phyloP scores from a whole-genome alignment of 2,888 invertebrate genomes.

The Meteorus cinctellus region DNA sequence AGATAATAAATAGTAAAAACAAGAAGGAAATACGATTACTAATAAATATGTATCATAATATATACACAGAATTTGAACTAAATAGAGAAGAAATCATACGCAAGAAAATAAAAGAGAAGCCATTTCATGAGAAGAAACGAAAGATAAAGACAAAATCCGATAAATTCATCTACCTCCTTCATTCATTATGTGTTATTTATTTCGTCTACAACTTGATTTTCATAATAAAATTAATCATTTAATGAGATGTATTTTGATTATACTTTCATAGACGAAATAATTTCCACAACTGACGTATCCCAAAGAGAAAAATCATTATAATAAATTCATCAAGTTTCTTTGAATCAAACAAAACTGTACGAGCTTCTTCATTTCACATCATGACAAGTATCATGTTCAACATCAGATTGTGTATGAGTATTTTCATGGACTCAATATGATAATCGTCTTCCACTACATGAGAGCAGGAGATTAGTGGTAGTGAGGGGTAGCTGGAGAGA shows the following conservation, averaged over 20 bases:
- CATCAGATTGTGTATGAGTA: neutral
- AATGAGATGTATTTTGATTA: neutral
- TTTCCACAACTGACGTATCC: too few relatives aligned
- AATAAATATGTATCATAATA: neutral
- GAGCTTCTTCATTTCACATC: neutral
- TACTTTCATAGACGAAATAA: neutral
- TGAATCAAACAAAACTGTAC: too few relatives aligned
- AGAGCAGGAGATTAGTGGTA: neutral
- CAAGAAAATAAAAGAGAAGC: neutral
- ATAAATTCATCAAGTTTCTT: too few relatives aligned
- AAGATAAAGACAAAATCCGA: neutral
- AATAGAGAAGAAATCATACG: neutral
- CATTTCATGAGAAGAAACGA: neutral
- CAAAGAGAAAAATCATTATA: too few relatives aligned
- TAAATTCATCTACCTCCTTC: neutral
- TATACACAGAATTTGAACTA: too few relatives aligned
- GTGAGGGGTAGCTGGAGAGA: neutral
- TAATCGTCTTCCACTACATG: neutral
- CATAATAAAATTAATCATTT: neutral
- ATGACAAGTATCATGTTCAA: neutral
- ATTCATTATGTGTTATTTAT: neutral
- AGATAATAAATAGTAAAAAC: neutral
- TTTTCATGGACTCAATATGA: neutral
- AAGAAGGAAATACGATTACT: neutral
- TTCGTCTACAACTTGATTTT: neutral